A percentile compares a stretch with the other conserved stretches of the same genome.
phyloP scores from a whole-genome alignment of 2,888 invertebrate species.

The Eumacrocentrus americanus region DNA sequence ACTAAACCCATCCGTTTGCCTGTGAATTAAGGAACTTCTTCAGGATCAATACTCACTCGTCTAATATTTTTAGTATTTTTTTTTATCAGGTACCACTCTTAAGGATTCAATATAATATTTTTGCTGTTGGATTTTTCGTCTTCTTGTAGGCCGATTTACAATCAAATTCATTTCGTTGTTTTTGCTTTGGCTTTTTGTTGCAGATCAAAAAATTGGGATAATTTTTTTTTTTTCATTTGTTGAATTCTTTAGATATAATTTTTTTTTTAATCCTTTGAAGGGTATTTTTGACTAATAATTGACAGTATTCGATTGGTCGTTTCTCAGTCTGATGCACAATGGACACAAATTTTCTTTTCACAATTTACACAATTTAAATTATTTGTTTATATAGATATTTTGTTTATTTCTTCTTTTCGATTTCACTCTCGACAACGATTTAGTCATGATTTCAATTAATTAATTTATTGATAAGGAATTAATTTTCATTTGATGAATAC shows the following conservation, averaged over 20 bases:
- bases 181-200: slow-evolving; percentile 6
- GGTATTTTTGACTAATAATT: slow-evolving; percentile 42
- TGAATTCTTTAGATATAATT: neutral
- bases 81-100: slow-evolving; percentile 24
- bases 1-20: no score
- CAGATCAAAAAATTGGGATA: slow-evolving; percentile 15
- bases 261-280: neutral
- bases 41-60: neutral
- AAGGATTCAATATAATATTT: neutral
- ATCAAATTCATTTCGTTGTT: slow-evolving; percentile 14
- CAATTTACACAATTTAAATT: no score
- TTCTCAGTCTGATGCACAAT: slow-evolving; percentile 2
- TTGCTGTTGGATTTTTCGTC: neutral
- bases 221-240: slow-evolving; percentile 11
- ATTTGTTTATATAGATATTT: no score
- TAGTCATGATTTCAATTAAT: neutral
- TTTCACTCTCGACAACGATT: no score
- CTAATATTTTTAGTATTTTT: neutral
- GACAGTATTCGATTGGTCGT: slow-evolving; percentile 47
- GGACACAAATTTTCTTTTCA: neutral
- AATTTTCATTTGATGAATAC: neutral
- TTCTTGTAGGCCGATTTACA: neutral
- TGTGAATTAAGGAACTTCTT: no score
- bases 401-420: no score
- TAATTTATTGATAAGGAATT: neutral